phyloP scores from a whole-genome alignment of 2,113 vertebrate genomes.

The Notothenia rossii region DNA sequence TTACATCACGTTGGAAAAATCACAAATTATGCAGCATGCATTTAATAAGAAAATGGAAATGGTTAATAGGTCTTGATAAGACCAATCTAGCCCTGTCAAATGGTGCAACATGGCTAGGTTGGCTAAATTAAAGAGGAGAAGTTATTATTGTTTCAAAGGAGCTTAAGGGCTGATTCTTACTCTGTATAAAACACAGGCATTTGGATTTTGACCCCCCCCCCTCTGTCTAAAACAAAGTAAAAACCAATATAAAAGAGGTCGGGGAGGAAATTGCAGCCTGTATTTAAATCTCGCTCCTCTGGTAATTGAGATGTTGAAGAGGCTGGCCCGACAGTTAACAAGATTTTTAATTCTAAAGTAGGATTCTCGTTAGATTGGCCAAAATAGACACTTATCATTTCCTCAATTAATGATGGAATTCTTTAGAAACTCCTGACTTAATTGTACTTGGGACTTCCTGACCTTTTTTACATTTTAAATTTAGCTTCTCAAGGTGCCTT shows the following conservation, averaged over 20 bases:
- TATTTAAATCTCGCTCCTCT: conserved; percentile 66
- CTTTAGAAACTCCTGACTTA: conserved; percentile 80
- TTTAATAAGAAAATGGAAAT: conserved; percentile 82
- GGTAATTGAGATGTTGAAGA: conserved; percentile 73
- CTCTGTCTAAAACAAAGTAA: conserved; percentile 39
- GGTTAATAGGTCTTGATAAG: conserved; percentile 80
- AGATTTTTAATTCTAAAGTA: conserved; percentile 65
- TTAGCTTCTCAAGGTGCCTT: conserved; percentile 87
- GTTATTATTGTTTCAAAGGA: conserved; percentile 74
- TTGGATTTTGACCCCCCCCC: neutral
- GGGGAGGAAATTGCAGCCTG: conserved; percentile 33
- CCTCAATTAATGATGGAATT: conserved; percentile 71
- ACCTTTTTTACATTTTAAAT: conserved; percentile 87
- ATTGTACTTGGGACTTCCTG: conserved; percentile 85
- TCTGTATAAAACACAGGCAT: conserved; percentile 21
- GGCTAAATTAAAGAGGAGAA: conserved; percentile 74
- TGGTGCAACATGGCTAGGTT: conserved; percentile 51
- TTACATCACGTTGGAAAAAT: conserved; percentile 77
- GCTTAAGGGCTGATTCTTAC: conserved; percentile 60
- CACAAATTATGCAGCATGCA: conserved; percentile 73
- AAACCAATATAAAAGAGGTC: conserved; percentile 14
- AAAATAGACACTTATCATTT: conserved; percentile 77
- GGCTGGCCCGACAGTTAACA: conserved; percentile 59
- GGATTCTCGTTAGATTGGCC: conserved; percentile 62
- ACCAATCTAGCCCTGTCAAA: conserved; percentile 75